phyloP scores from a whole-genome alignment of 2,797 vertebrate species.

The Artibeus lituratus region DNA sequence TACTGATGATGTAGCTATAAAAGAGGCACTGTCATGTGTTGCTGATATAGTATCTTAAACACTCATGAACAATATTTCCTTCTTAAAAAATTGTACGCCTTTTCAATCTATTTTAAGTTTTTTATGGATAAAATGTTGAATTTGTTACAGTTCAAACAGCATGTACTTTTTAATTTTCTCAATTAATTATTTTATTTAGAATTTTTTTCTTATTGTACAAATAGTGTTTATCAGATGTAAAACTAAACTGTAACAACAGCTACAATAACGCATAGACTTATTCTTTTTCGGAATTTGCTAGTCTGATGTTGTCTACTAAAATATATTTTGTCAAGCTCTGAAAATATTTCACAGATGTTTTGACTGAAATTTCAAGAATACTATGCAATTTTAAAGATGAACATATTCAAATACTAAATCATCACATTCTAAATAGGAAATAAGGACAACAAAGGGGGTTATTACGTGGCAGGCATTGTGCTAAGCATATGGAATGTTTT shows the following conservation, averaged over 20 bases:
- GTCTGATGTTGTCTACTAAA: neutral
- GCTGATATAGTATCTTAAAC: neutral
- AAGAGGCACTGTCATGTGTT: neutral
- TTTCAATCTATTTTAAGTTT: neutral
- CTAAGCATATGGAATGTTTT: neutral
- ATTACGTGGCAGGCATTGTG: neutral
- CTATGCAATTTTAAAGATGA: neutral
- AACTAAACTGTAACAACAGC: neutral
- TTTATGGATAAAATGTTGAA: neutral
- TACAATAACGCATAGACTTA: neutral
- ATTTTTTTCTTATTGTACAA: neutral
- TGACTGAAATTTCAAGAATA: neutral
- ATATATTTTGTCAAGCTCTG: neutral
- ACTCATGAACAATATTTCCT: neutral
- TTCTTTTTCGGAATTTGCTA: neutral
- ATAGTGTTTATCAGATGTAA: neutral
- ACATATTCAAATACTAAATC: neutral
- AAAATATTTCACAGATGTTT: neutral
- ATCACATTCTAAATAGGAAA: neutral
- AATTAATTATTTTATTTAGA: neutral
- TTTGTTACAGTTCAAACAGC: neutral
- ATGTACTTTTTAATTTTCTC: neutral
- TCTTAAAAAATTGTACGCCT: neutral
- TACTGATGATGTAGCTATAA: neutral
- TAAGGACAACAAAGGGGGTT: neutral